These are phyloP conservation scores for Euzetes globulus DNA, from an alignment of 2,888 invertebrate species.

Conservation along the genomic window DNA sequence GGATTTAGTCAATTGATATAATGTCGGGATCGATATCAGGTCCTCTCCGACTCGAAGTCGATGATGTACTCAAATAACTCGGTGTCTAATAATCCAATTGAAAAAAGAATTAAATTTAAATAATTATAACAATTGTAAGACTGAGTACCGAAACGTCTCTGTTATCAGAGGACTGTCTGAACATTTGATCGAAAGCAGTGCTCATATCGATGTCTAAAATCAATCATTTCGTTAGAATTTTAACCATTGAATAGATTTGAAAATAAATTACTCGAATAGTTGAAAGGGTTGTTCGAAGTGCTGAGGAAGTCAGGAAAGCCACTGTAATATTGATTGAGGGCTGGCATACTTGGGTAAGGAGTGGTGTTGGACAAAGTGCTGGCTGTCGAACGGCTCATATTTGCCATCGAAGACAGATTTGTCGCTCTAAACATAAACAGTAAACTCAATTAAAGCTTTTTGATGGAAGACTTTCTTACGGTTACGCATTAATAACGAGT, in stretches of 20 bases:
- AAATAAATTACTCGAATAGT: background rate
- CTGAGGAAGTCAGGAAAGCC: slow-evolving; percentile 1
- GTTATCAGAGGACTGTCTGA: background rate
- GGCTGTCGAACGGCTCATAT: slow-evolving; percentile 1
- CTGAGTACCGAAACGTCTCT: background rate
- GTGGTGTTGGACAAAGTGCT: background rate
- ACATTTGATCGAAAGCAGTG: background rate
- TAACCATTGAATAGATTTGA: background rate
- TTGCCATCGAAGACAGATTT: background rate
- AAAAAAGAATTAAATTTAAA: background rate
- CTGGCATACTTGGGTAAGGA: background rate
- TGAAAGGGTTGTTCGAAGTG: background rate
- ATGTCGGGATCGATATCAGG: slow-evolving; percentile 13
- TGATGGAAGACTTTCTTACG: too few species aligned
- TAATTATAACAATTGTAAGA: background rate
- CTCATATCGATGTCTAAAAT: slow-evolving; percentile 10
- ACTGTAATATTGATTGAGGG: background rate
- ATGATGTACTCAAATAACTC: background rate
- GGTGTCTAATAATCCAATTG: background rate
- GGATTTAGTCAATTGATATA: slow-evolving; percentile 1
- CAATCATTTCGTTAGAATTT: background rate
- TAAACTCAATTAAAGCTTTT: too few species aligned
- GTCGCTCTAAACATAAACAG: too few species aligned
- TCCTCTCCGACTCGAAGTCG: background rate
- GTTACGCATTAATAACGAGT: too few species aligned